Evolutionary conservation across 2,113 vertebrate species (phyloP), one percentile per base, ranked within the genome.

Genomic region (Charadrius vociferus): DNA sequence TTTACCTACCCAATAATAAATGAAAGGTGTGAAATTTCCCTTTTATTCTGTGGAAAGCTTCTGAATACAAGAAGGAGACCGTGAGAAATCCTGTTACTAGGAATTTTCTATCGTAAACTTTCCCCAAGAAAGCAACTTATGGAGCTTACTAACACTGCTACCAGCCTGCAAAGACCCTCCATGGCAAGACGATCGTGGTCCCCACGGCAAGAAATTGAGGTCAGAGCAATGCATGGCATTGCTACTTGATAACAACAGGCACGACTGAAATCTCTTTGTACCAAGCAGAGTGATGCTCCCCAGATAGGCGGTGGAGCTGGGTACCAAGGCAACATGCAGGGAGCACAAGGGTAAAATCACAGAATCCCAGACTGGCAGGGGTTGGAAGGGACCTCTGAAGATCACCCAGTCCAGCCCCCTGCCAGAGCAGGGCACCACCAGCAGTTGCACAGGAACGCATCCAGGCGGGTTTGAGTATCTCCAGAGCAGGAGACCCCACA

Each of bases 101-200:
- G 39, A 50, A 49, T 39, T 65, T 75, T 20, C 58, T 19, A 0
- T 2, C 39, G 15, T 2, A 32, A 75, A 21, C 27, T 61, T 9
- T 27, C 39, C 43, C 5, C 13, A 3, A 58, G 32, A 61, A 45
- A 83, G 62, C 30, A 12, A 24, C 63, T 56, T 8, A 8, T 4
- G 50, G 32, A 23, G 58, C 29, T 62, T 37, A 16, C 23, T 6
- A 24, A 12, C 1, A 2, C 24, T 27, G 49, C 21, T n/a, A 4
- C 3, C 81, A 41, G 71, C 36, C 30, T 2, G 0, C 3, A 17
- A 22, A 66, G 52, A 20, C 21, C 21, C 2, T 19, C 7, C 59
- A 14, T 0, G 1, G 10, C 21, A 32, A 24, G 27, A 32, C 0
- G 41, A 8, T 9, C 1, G 19, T 5, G 43, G 39, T 34, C 20